These are phyloP conservation scores for Hirtodrosophila duncani DNA, from an alignment of 2,888 invertebrate genomes.

Conservation along the genomic window DNA sequence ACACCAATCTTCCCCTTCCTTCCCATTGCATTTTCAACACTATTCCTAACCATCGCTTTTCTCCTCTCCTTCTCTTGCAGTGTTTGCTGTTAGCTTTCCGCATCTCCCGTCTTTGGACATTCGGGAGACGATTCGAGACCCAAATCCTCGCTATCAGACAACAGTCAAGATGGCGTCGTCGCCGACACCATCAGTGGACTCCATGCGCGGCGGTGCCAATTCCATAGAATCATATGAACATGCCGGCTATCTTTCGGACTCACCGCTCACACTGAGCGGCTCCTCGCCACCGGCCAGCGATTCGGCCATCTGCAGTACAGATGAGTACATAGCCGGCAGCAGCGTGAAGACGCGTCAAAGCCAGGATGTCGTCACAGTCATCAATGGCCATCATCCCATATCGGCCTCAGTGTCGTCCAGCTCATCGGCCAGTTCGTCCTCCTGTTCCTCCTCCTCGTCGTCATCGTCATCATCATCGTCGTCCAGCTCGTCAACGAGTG, in stretches of 20 bases:
- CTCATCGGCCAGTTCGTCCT: constrained; percentile 74
- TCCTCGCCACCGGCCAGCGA: constrained; percentile 92
- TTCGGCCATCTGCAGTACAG: constrained; percentile 87
- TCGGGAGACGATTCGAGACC: too few relatives aligned
- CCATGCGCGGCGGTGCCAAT: constrained; percentile 87
- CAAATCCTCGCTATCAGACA: too few relatives aligned
- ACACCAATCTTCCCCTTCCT: too few relatives aligned
- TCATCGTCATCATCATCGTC: constrained; percentile 65
- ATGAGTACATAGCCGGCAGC: constrained; percentile 80
- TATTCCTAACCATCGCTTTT: too few relatives aligned
- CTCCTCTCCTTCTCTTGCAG: too few relatives aligned
- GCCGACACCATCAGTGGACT: constrained; percentile 94
- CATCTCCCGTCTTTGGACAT: too few relatives aligned
- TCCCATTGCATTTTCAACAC: too few relatives aligned
- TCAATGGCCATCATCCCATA: constrained; percentile 75
- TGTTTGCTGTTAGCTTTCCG: too few relatives aligned
- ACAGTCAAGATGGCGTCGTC: constrained; percentile 93
- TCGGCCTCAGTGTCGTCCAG: constrained; percentile 75
- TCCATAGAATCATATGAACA: constrained; percentile 93
- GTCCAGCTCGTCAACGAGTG: constrained; percentile 75
- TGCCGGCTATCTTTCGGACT: constrained; percentile 87
- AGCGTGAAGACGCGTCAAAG: constrained; percentile 59
- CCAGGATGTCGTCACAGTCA: constrained; percentile 65
- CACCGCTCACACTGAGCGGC: constrained; percentile 90
- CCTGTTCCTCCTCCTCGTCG: constrained; percentile 65